Evolutionary conservation across 2,888 invertebrate genomes (phyloP), one percentile per base, ranked within the genome.

Genomic region (Noctua pronuba): DNA sequence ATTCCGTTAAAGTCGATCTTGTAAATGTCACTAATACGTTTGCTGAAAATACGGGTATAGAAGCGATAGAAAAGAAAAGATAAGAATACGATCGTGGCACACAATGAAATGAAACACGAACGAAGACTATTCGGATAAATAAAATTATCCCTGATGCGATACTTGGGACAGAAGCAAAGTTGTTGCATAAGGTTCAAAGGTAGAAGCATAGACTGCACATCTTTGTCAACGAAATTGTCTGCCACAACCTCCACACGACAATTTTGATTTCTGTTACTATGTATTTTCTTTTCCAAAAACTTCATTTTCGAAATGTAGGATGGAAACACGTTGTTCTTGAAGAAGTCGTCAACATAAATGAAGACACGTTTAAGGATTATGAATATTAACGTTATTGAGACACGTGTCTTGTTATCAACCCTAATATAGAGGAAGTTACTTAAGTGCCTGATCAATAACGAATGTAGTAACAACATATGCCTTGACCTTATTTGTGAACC

Each of bases 141-240:
- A 4, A 62, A 49, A 66, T 77, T 60, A 2, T 66, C 38, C 31
- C 11, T 77, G 4, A 77, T 58, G 41, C 31, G 67, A 16, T 77
- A 77, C 28, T 77, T 58, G 7, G 77, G 77, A 18, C 18, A 72
- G 28, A 67, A 49, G n/a, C 10, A 46, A 35, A 77, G 13, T 18
- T 31, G 24, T 21, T 76, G 46, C 38, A 18, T 52, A 21, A 77
- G n/a, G n/a, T 67, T 67, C n/a, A 77, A 31, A 2, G 77, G 77
- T 2, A 46, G 41, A 67, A 77, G 66, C 77, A 77, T 67, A 24
- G 67, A 67, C 52, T 67, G 77, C 24, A 77, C 49, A 35, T 77
- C 67, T 77, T 77, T 67, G 21, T 76, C 60, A 21, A 77, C 49
- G 1, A 52, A 62, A 38, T 67, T 62, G 10, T 60, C 76, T 31